Evolutionary conservation across 2,888 invertebrate species (phyloP), one percentile per base, ranked within the genome.

Genomic region (Phyllotreta striolata): DNA sequence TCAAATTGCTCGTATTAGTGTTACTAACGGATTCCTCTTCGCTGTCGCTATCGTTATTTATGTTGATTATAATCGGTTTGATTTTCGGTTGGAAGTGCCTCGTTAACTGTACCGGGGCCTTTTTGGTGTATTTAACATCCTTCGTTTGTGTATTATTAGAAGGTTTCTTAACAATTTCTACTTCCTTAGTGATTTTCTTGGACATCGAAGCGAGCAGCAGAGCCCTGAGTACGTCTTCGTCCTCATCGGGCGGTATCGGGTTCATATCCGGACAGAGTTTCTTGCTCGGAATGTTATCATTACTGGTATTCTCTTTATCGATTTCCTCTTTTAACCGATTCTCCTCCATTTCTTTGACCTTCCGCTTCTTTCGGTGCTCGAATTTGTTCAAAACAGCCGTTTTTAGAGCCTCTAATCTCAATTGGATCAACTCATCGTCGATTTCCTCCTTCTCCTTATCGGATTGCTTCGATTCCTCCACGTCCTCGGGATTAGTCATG

Each of bases 361-460:
- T 79, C 51, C 75, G 70, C 64, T 77, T 78, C 78, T 86, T 86
- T 75, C 86, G 83, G 76, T 87, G 85, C 68, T 85, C 84, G 63
- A 86, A 87, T 78, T 89, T 89, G 71, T 89, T 89, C 44, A 89
- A 73, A 46, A 89, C 80, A 5, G 89, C 87, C n/a, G 90, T 89
- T 71, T 85, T 86, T n/a, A 90, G 79, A 58, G 89, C 90, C 68
- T 87, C 88, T 70, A 88, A 79, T 69, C 90, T 82, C 52, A 90
- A 78, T 70, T 88, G 84, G 56, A 85, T 80, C 66, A 88, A 86
- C 73, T 89, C 89, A 75, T 84, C 85, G 68, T 88, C 87, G 14
- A 52, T 49, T 34, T 70, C 70, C 38, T 70, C 66, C 7, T 57
- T 63, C n/a, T 47, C 51, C 24, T 14, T 61, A 46, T 55, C 61